Base-by-base conservation (phyloP, 2,113 vertebrate species). In the Apodemus sylvaticus region DNA sequence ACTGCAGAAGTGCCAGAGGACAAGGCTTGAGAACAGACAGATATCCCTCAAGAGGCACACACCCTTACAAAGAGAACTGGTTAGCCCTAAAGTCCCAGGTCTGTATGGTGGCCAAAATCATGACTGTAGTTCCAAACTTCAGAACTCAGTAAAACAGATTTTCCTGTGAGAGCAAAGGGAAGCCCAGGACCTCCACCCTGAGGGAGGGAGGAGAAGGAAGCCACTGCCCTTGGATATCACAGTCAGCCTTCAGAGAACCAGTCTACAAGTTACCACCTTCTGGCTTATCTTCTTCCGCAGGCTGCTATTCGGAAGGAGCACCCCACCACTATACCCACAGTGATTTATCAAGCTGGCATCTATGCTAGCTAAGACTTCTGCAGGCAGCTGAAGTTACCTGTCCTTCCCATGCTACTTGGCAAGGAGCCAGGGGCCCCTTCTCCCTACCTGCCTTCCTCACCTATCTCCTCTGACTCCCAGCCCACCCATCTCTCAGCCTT, bases 1-100 rank as follows among this genome's bases (percentile, higher is more conserved):
- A 76, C 94, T 90, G 74, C 86, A 71, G 68, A 89, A 83, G 55
- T 60, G 78, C 92, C 39, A 0, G 82, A 53, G 74, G 93, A 93
- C 96, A 71, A 82, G 60, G 95, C 85, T 45, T 76, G 88, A 90
- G 70, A 58, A 86, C 93, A 73, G 86, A 81, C n/a, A 0, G 36
- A 4, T 60, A 85, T 87, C 87, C 77, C 83, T 74, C 79, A 73
- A 79, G 95, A 97, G 96, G 96, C 97, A 96, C 96, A 70, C 95
- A 94, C 96, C 94, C 92, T 97, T 96, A 94, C 76, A 70, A 60
- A 95, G 96, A 95, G 96, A 97, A 95, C 96, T 82, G 93, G 93
- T 96, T 90, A 97, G 94, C 96, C 93, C 97, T 96, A 83, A 91
- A 93, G 96, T 95, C 94, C 93, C 96, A 81, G 91, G 64, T 86